Evolutionary conservation across 2,797 vertebrate species (phyloP), one percentile per base, ranked within the genome.

Genomic region (Oophaga sylvatica): DNA sequence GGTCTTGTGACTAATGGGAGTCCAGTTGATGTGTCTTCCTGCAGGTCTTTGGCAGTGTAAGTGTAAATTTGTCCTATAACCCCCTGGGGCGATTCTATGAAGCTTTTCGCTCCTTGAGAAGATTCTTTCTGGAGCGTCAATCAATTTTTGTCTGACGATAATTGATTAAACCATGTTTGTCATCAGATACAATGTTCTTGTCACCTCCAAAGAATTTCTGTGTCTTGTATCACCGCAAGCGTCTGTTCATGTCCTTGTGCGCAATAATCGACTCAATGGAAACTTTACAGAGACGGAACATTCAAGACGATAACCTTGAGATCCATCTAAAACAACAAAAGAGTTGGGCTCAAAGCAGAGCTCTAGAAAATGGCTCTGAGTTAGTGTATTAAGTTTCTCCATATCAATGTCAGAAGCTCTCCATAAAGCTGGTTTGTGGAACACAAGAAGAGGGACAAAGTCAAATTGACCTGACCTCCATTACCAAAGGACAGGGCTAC

Each of bases 161-260:
- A 89, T 89, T 83, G 84, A 89, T 89, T 89, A 56, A 83, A 79
- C 71, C 68, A 48, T 59, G 62, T 86, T 86, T 82, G 88, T 86
- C 84, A 82, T 60, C 80, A 26, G 67, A 85, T 76, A 77, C 75
- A 26, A 77, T 81, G 84, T 71, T 65, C 80, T 20, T 76, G 79
- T 82, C 60, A 70, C 71, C 60, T 15, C 35, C 6, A 0, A 67
- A 80, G 57, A 73, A 57, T 29, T 68, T 17, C 17, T 17, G 15
- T 15, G 62, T 41, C 16, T 59, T 60, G 29, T 83, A 35, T 26
- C 59, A 60, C n/a, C 3, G 41, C 56, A 59, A 17, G 20, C 56
- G 29, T 60, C 68, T 41, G 29, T 5, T 22, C 9, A 20, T 1
- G 57, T 57, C 62, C 60, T 22, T 77, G 22, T 19, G 48, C 16